Evolutionary conservation across 2,113 vertebrate genomes (phyloP).

Genomic region (Chrysemys picta): DNA sequence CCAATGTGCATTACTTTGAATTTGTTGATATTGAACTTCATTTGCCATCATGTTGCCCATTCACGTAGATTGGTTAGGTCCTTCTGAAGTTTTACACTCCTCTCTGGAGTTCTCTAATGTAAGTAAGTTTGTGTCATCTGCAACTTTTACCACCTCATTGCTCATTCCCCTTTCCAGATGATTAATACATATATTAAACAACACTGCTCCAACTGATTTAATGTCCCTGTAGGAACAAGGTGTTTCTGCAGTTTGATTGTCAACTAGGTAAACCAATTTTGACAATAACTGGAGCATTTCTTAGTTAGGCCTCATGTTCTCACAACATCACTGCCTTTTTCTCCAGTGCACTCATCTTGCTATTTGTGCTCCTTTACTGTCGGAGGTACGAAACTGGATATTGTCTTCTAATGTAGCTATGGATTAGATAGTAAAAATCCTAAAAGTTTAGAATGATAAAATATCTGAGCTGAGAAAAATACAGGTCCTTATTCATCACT

Average conservation of each 20-base stretch:
- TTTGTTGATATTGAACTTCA: slow-evolving; percentile 14
- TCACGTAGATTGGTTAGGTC: not conserved
- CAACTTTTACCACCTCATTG: not conserved
- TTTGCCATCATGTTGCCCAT: not conserved
- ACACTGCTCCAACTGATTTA: not conserved
- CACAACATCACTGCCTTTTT: not conserved
- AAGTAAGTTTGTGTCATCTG: not conserved
- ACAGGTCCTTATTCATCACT: not conserved
- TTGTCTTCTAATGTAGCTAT: not conserved
- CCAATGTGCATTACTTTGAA: rapidly evolving
- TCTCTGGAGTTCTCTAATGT: not conserved
- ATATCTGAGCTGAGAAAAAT: not conserved
- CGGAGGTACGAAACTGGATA: not conserved
- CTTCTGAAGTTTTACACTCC: not conserved
- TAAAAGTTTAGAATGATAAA: not conserved
- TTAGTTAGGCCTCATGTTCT: not conserved
- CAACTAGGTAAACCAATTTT: slow-evolving; percentile 10
- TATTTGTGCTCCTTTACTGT: not conserved
- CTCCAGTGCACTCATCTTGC: not conserved
- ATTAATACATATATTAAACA: slow-evolving; percentile 17
- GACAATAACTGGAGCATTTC: not conserved
- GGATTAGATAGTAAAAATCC: not conserved
- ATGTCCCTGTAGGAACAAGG: not conserved
- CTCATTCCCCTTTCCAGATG: not conserved
- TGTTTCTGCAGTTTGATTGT: slow-evolving; percentile 4